phyloP scores from a whole-genome alignment of 2,797 vertebrate genomes.

The Pseudopleuronectes americanus region DNA sequence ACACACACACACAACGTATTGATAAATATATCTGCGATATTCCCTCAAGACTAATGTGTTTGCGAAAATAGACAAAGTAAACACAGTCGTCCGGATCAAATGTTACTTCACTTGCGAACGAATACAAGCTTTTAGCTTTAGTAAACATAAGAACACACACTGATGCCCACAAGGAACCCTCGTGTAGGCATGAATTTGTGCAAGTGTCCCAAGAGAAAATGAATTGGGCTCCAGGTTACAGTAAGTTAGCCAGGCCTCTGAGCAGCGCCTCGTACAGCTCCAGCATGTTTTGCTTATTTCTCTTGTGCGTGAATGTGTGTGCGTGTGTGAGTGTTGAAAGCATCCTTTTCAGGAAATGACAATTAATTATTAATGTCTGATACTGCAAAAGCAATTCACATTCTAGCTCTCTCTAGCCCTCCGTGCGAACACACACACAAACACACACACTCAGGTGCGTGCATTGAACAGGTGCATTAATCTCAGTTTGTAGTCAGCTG shows the following conservation, averaged over 20 bases:
- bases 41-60: slow-evolving; percentile 49
- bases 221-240: slow-evolving; percentile 63
- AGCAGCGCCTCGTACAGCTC: slow-evolving; percentile 30
- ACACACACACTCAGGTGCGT: neutral
- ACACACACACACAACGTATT: neutral
- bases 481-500: slow-evolving; percentile 24
- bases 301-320: neutral
- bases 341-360: slow-evolving; percentile 55
- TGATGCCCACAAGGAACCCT: slow-evolving; percentile 50
- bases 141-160: slow-evolving; percentile 68
- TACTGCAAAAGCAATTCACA: slow-evolving; percentile 25
- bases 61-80: slow-evolving; percentile 55
- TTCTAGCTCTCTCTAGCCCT: neutral
- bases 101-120: slow-evolving; percentile 38
- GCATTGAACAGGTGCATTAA: slow-evolving; percentile 25
- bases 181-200: slow-evolving; percentile 41
- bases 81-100: slow-evolving; percentile 40
- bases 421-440: slow-evolving; percentile 1
- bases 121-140: slow-evolving; percentile 64
- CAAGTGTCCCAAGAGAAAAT: slow-evolving; percentile 65
- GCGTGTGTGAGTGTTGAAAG: slow-evolving; percentile 38
- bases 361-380: slow-evolving; percentile 71
- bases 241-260: slow-evolving; percentile 49
- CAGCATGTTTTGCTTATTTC: slow-evolving; percentile 31
- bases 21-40: slow-evolving; percentile 29